Conservation (phyloP, 1,140 invertebrate genomes). For the Dendrolimus punctatus region DNA sequence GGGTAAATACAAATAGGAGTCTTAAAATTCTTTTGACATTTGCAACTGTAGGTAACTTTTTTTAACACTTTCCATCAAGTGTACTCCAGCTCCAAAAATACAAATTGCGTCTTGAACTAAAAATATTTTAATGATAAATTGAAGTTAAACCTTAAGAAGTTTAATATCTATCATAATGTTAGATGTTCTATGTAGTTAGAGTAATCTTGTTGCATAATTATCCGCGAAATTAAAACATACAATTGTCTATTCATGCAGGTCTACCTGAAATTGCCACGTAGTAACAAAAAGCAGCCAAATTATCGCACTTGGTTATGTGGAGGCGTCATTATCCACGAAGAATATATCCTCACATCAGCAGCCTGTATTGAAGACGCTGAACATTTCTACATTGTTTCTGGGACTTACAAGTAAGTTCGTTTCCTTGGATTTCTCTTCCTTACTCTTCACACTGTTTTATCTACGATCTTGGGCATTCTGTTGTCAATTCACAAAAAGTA, state of each 20-base stretch:
- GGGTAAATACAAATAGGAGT: no score
- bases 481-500: no score
- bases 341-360: constrained; percentile 53
- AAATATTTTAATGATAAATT: no score
- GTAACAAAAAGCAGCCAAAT: constrained; percentile 30
- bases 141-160: no score
- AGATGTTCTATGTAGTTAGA: no score
- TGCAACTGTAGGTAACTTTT: no score
- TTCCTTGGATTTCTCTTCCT: not conserved
- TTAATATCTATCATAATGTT: no score
- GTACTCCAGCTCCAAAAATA: no score
- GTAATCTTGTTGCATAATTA: not conserved
- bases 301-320: constrained; percentile 48
- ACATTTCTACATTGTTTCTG: constrained; percentile 55
- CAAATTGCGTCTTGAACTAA: no score
- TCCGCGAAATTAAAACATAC: not conserved
- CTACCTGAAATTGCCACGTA: constrained; percentile 41
- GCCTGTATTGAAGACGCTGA: constrained; percentile 54
- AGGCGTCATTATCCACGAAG: constrained; percentile 52
- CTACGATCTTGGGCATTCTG: no score
- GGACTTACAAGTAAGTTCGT: constrained; percentile 43
- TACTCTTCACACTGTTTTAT: not conserved
- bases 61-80: no score
- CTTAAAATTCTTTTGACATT: no score
- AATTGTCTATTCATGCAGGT: constrained; percentile 26